A percentile compares a stretch with the other conserved stretches of the same genome.
Evolutionary conservation across 2,113 vertebrate species (phyloP).

Genomic region (Oceanites oceanicus): DNA sequence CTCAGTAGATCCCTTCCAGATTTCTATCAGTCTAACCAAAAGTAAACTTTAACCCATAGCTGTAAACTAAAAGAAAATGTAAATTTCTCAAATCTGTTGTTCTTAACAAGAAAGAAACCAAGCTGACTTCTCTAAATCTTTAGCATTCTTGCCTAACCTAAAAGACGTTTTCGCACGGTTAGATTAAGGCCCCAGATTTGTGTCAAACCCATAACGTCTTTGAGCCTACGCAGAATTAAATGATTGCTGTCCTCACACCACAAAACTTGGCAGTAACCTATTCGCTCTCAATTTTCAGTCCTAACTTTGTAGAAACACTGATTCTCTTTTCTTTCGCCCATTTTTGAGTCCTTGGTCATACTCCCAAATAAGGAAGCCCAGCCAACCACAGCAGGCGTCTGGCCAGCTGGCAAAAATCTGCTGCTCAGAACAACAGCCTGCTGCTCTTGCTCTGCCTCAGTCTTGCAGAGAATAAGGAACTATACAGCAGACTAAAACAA

Average conservation of each 20-base stretch:
- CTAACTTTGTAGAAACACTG: neutral
- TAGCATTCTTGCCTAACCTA: neutral
- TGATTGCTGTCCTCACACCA: neutral
- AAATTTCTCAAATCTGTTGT: neutral
- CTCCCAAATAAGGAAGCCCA: neutral
- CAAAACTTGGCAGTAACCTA: neutral
- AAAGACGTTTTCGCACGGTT: neutral
- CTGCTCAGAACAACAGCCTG: neutral
- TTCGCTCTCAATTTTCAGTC: neutral
- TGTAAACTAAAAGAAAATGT: neutral
- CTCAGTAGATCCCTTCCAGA: neutral
- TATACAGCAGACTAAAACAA: neutral
- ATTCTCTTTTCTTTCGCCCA: conserved; percentile 1
- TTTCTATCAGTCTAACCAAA: neutral
- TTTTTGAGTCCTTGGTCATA: neutral
- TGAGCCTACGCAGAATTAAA: neutral
- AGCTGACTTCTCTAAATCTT: neutral
- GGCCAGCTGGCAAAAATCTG: conserved; percentile 42
- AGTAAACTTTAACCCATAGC: neutral
- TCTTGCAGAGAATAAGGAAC: neutral
- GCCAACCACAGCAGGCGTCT: neutral
- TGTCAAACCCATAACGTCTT: neutral
- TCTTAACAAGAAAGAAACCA: neutral
- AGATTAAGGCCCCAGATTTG: neutral
- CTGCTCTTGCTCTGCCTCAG: neutral